A percentile compares a stretch with the other conserved stretches of the same genome.
Conservation (phyloP, 2,113 vertebrate genomes). For the Bolborhynchus lineola region DNA sequence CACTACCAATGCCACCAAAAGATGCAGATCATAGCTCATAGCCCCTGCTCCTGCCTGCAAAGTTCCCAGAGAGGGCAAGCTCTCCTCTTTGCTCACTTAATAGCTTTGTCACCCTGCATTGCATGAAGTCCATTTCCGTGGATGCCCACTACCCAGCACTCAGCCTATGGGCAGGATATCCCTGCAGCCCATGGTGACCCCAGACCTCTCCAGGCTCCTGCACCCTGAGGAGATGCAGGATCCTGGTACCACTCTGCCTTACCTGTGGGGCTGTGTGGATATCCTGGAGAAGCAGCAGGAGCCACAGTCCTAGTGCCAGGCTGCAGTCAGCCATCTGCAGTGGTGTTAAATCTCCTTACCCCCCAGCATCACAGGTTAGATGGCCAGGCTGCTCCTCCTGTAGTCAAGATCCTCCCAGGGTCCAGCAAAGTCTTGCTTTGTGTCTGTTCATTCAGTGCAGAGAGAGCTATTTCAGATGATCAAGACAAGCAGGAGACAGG, state of each 20-base stretch:
- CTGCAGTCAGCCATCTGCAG: conserved; percentile 40
- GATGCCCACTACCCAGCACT: too few species aligned
- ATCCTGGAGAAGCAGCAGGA: conserved; percentile 52
- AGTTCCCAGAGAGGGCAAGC: background rate
- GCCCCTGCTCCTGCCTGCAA: background rate
- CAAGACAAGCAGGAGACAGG: background rate
- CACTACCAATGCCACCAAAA: background rate
- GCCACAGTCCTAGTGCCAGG: background rate
- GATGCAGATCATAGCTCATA: rapidly evolving
- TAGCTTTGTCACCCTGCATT: background rate
- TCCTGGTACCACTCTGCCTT: background rate
- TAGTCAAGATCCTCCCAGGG: background rate
- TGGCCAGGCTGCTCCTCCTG: background rate
- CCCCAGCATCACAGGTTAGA: background rate
- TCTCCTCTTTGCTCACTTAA: background rate
- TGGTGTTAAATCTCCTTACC: background rate
- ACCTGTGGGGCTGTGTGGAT: conserved; percentile 54
- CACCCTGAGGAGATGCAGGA: background rate
- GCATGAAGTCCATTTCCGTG: background rate
- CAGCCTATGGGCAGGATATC: background rate
- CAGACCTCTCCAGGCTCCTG: background rate
- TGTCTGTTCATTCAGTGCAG: background rate
- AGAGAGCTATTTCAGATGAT: background rate
- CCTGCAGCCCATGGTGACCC: background rate
- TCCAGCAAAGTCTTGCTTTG: background rate